A percentile compares a stretch with the other conserved stretches of the same genome.
phyloP scores from a whole-genome alignment of 2,113 vertebrate genomes.

The Heteronetta atricapilla region DNA sequence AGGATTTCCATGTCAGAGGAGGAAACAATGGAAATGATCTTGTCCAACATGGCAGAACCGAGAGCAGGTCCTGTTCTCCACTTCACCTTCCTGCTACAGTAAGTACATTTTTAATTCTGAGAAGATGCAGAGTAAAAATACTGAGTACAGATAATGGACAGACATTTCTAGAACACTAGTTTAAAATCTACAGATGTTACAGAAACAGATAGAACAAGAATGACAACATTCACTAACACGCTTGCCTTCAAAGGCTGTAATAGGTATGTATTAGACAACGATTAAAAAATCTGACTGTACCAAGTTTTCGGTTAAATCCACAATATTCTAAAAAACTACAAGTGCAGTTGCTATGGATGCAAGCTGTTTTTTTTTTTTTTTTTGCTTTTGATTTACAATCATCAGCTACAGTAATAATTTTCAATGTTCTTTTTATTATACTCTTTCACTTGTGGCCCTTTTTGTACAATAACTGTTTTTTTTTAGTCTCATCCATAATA shows the following conservation, averaged over 20 bases:
- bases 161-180: not conserved
- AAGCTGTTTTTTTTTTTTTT: not conserved
- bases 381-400: not conserved
- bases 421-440: not conserved
- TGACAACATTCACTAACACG: not conserved
- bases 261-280: not conserved
- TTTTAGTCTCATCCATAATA: not conserved
- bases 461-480: not conserved
- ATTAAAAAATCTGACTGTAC: not conserved
- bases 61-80: not conserved
- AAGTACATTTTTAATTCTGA: not conserved
- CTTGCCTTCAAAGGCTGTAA: not conserved
- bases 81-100: not conserved
- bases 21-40: not conserved
- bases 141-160: not conserved
- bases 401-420: not conserved
- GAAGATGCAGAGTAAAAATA: not conserved
- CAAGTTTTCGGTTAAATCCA: not conserved
- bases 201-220: not conserved
- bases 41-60: not conserved
- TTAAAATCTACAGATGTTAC: not conserved
- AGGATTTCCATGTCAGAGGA: not conserved
- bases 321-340: not conserved
- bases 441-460: not conserved
- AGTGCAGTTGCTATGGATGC: not conserved